phyloP scores from a whole-genome alignment of 2,797 vertebrate genomes.

The Phalanger gymnotis region DNA sequence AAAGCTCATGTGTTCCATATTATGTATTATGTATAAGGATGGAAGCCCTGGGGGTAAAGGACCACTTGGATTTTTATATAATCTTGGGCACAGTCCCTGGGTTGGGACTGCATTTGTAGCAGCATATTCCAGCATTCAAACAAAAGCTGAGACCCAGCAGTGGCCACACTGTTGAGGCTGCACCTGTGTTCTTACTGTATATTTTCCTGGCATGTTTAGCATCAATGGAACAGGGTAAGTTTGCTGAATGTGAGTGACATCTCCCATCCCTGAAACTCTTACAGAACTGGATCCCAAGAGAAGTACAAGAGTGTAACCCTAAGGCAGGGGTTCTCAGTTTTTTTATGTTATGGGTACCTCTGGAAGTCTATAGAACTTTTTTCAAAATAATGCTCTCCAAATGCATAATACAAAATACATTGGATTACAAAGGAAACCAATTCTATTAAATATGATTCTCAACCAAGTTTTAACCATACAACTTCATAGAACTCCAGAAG shows the following conservation, averaged over 20 bases:
- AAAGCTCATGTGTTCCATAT: not conserved
- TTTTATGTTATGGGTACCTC: not conserved
- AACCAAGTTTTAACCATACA: not conserved
- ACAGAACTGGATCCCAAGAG: not conserved
- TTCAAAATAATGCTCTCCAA: not conserved
- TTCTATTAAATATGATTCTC: not conserved
- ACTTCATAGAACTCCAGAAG: not conserved
- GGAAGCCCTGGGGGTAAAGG: not conserved
- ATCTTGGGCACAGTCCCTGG: not conserved
- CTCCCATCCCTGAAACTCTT: not conserved
- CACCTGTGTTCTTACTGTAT: not conserved
- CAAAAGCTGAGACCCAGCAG: not conserved
- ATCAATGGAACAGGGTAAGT: not conserved
- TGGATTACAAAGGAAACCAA: not conserved
- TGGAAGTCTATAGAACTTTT: not conserved
- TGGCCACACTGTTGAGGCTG: not conserved
- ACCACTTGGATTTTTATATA: not conserved
- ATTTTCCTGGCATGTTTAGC: not conserved
- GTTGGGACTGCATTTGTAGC: not conserved
- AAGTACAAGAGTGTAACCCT: not conserved
- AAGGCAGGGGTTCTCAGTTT: not conserved
- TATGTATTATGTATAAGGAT: not conserved
- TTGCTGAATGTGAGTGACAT: not conserved
- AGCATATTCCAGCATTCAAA: not conserved
- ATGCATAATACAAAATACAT: not conserved